Base-by-base conservation (phyloP, 2,888 invertebrate species). In the Eulithis testata region DNA sequence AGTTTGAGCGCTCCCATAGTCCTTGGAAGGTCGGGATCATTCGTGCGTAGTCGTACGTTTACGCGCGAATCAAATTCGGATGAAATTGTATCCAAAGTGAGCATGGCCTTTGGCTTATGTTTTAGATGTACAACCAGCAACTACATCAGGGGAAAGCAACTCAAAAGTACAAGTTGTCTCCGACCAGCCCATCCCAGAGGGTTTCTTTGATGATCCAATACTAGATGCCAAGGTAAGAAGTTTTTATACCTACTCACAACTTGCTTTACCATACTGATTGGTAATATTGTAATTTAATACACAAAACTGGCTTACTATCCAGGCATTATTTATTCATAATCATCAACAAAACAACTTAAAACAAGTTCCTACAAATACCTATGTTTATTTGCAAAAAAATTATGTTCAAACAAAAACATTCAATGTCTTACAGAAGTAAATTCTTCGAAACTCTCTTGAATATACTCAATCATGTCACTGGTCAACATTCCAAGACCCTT, bases 401-500 rank as follows among this genome's bases (percentile, higher is more conserved):
- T 12, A n/a, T 45, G 4, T 12, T 52, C 8, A 52, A 36, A 8
- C 2, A 58, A 40, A 44, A 50, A 5, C 36, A 40, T 37, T 58
- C 40, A 43, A 27, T 80, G 77, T 88, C 60, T 81, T 73, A 11
- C 82, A 86, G 88, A 82, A 7, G 53, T 91, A 4, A 91, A 76
- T 66, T 91, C 86, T 75, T 88, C 84, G 89, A 98, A 98, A 60
- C 96, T 95, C 63, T 94, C 90, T 79, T 96, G 96, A 77, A 99
- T 96, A 79, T 97, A 95, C 66, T 95, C 94, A 64, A 99, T 95
- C 96, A 99, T 97, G 89, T 99, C 98, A 1, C 96, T 94, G 0
- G 98, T 96, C 12, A 97, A 94, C 95, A 97, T 97, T 75, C 98
- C 97, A 66, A 99, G 94, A 3, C 97, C 97, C 77, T 95, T 94